Conservation (phyloP, 1,140 invertebrate genomes). For the Spodoptera litura region DNA sequence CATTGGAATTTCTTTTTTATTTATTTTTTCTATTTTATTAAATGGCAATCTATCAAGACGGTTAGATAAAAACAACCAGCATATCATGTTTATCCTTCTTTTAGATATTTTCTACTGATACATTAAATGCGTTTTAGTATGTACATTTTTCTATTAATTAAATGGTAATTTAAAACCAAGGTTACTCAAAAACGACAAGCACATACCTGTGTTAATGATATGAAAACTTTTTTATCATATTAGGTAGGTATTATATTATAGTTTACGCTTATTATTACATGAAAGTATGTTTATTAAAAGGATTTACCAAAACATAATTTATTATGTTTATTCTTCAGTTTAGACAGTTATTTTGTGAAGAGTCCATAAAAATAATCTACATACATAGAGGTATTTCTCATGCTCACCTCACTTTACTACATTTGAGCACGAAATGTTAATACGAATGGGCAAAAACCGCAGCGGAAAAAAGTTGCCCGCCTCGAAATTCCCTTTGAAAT, state of each 20-base stretch:
- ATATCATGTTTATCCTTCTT: background rate
- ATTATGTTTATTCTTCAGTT: background rate
- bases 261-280: too few relatives aligned
- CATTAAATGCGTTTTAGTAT: too few relatives aligned
- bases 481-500: conserved; percentile 33
- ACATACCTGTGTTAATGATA: too few relatives aligned
- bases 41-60: background rate
- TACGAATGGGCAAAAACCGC: conserved; percentile 29
- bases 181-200: too few relatives aligned
- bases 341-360: background rate
- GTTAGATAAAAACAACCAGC: background rate
- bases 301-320: too few relatives aligned
- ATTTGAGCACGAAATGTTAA: conserved; percentile 23
- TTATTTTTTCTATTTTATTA: background rate
- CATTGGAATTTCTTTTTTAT: background rate
- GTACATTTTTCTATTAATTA: too few relatives aligned
- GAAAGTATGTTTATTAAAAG: too few relatives aligned
- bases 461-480: conserved; percentile 1
- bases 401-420: conserved; percentile 5
- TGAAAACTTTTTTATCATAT: too few relatives aligned
- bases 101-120: too few relatives aligned
- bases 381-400: background rate
- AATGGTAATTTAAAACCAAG: too few relatives aligned
- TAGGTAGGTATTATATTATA: too few relatives aligned
- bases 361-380: conserved; percentile 14